A percentile compares a stretch with the other conserved stretches of the same genome.
These are phyloP conservation scores for Dicycla oo DNA, from an alignment of 2,888 invertebrate species.

Conservation along the genomic window DNA sequence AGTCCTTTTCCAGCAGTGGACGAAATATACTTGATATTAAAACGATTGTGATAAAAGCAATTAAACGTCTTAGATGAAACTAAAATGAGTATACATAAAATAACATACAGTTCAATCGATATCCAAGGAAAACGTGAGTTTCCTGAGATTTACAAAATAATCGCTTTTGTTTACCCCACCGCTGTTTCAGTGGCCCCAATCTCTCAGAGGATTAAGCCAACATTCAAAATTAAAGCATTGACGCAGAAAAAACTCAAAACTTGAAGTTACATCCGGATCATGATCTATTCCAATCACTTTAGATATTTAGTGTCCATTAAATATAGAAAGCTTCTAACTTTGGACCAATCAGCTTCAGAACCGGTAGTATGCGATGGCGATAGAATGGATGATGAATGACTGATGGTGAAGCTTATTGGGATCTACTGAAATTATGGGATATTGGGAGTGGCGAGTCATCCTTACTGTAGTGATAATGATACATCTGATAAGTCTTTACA, in stretches of 20 bases:
- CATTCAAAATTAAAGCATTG: constrained; percentile 52
- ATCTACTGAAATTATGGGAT: constrained; percentile 9
- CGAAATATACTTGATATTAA: background rate
- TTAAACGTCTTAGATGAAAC: background rate
- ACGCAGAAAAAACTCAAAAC: constrained; percentile 50
- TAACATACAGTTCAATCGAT: background rate
- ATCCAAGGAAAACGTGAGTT: background rate
- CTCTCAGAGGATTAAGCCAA: constrained; percentile 57
- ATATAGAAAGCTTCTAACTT: constrained; percentile 55
- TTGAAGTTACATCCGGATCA: constrained; percentile 54
- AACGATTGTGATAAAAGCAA: background rate
- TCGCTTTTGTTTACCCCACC: background rate
- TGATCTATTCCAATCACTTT: constrained; percentile 56
- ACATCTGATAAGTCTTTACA: background rate
- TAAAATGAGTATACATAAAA: background rate
- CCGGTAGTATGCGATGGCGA: background rate
- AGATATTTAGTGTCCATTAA: constrained; percentile 41
- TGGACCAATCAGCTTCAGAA: constrained; percentile 24
- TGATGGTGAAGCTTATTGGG: constrained; percentile 27
- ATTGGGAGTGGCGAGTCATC: background rate
- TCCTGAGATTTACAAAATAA: too few relatives aligned
- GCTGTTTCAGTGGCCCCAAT: constrained; percentile 37
- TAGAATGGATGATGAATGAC: too few relatives aligned
- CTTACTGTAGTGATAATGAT: background rate
- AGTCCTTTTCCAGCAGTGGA: background rate